Evolutionary conservation across 2,113 vertebrate genomes (phyloP).

Genomic region (Pycnonotus jocosus): DNA sequence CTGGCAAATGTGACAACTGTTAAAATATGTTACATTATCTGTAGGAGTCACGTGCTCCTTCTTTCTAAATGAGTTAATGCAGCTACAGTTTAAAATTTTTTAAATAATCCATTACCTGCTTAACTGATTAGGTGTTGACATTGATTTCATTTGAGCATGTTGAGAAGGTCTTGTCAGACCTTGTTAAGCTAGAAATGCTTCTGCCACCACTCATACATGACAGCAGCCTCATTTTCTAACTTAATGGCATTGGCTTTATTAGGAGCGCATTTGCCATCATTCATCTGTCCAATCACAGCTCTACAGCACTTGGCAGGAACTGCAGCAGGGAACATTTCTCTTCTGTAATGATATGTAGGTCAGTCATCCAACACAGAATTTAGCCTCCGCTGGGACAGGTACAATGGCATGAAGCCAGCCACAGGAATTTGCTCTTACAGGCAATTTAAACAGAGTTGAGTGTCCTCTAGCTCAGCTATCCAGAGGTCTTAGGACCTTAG

Average conservation of each 20-base stretch:
- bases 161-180: constrained; percentile 53
- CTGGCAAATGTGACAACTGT: constrained; percentile 23
- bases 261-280: constrained; percentile 24
- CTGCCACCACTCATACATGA: constrained; percentile 50
- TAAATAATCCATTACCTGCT: constrained; percentile 55
- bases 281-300: constrained; percentile 47
- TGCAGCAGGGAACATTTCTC: constrained; percentile 15
- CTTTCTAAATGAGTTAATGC: constrained; percentile 28
- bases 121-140: constrained; percentile 55
- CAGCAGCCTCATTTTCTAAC: constrained; percentile 54
- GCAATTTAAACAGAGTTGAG: neutral
- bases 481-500: neutral
- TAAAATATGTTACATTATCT: constrained; percentile 36
- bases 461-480: neutral
- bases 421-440: neutral
- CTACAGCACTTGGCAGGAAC: constrained; percentile 40
- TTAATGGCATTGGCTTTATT: constrained; percentile 43
- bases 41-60: neutral
- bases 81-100: neutral
- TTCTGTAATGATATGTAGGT: constrained; percentile 57
- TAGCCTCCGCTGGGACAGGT: constrained; percentile 30
- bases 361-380: constrained; percentile 35
- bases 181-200: constrained; percentile 49
- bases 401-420: neutral
- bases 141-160: constrained; percentile 33